These are phyloP conservation scores for Hyperoplus immaculatus DNA, from an alignment of 2,797 vertebrate genomes.

Conservation along the genomic window DNA sequence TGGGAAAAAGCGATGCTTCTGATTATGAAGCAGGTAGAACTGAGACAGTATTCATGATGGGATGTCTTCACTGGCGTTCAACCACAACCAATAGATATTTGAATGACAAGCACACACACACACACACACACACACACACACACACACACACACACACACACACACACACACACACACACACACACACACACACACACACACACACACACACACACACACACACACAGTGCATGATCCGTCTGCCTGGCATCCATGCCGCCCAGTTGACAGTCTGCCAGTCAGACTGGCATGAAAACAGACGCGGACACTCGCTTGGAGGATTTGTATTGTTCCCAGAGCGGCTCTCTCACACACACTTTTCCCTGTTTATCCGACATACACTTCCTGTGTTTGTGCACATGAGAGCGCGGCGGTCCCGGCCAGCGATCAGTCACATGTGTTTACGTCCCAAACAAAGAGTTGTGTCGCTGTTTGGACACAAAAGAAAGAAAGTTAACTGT, in stretches of 20 bases:
- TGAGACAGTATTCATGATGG: conserved; percentile 29
- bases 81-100: conserved; percentile 43
- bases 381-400: conserved; percentile 77
- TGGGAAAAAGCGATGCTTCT: background rate
- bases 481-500: conserved; percentile 32
- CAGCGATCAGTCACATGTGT: conserved; percentile 67
- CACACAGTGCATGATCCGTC: conserved; percentile 49
- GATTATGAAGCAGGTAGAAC: background rate
- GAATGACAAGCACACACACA: conserved; percentile 37
- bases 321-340: conserved; percentile 55
- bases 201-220: conserved; percentile 34
- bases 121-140: conserved; percentile 40
- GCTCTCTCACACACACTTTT: conserved; percentile 34
- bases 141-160: conserved; percentile 28
- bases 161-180: conserved; percentile 30
- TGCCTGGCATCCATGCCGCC: conserved; percentile 60
- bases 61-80: conserved; percentile 52
- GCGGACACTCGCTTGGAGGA: conserved; percentile 35
- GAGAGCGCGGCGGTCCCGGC: conserved; percentile 26
- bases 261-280: conserved; percentile 65
- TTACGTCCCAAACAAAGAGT: conserved; percentile 58
- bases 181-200: conserved; percentile 35
- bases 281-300: conserved; percentile 58
- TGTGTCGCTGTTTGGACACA: conserved; percentile 24
- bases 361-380: conserved; percentile 67